These are phyloP conservation scores for Arnoldichthys spilopterus DNA, from an alignment of 2,797 vertebrate genomes.

Conservation along the genomic window DNA sequence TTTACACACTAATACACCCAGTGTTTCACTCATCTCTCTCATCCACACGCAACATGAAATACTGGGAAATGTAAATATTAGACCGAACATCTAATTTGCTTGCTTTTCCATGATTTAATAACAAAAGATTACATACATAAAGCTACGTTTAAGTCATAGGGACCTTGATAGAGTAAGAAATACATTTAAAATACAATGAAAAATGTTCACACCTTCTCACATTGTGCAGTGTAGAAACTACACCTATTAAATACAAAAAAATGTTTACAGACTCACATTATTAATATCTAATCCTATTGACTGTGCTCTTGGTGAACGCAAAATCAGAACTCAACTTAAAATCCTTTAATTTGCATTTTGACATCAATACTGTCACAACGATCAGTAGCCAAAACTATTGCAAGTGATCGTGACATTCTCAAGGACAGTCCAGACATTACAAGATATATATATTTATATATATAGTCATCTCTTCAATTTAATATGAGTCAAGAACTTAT, in stretches of 20 bases:
- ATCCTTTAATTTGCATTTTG: slow-evolving; percentile 42
- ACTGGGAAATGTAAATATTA: neutral
- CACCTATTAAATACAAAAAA: slow-evolving; percentile 57
- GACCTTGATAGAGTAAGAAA: slow-evolving; percentile 55
- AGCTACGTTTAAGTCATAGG: slow-evolving; percentile 50
- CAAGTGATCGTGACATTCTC: slow-evolving; percentile 31
- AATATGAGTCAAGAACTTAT: slow-evolving; percentile 22
- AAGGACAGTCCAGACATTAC: slow-evolving; percentile 27
- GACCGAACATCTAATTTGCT: slow-evolving; percentile 8
- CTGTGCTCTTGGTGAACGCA: slow-evolving; percentile 49
- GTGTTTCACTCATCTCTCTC: slow-evolving; percentile 27
- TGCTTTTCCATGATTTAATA: slow-evolving; percentile 57
- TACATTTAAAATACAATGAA: slow-evolving; percentile 59
- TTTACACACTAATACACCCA: slow-evolving; percentile 45
- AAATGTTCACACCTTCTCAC: slow-evolving; percentile 50
- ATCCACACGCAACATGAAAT: slow-evolving; percentile 12
- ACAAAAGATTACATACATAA: slow-evolving; percentile 62
- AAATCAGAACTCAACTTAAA: slow-evolving; percentile 44
- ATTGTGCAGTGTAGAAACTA: slow-evolving; percentile 47
- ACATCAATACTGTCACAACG: slow-evolving; percentile 36
- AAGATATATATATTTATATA: slow-evolving; percentile 12
- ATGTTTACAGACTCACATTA: slow-evolving; percentile 56
- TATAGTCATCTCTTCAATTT: slow-evolving; percentile 32
- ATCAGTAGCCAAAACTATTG: slow-evolving; percentile 20
- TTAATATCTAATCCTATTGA: slow-evolving; percentile 51